These are phyloP conservation scores for Cydia fagiglandana DNA, from an alignment of 1,140 invertebrate species.

Conservation along the genomic window DNA sequence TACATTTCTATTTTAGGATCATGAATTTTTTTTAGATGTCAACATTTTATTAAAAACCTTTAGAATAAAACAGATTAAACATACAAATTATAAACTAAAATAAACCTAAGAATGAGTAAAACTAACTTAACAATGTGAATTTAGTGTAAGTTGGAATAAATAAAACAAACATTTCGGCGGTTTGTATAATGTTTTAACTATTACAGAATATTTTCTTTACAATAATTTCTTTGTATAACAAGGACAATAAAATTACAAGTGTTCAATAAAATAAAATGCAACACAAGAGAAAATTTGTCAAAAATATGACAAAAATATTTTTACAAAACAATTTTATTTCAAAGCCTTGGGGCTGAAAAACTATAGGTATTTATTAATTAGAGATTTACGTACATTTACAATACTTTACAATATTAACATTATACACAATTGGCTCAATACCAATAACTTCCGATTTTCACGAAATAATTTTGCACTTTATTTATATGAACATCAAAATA, in stretches of 20 bases:
- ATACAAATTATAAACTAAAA: too few species aligned
- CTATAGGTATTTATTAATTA: conserved; percentile 20
- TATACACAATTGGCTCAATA: conserved; percentile 24
- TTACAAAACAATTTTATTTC: conserved; percentile 40
- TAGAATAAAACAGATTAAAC: too few species aligned
- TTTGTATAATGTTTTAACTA: conserved; percentile 65
- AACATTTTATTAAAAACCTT: too few species aligned
- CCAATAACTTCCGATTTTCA: conserved; percentile 1
- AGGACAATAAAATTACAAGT: conserved; percentile 53
- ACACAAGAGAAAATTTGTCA: conserved; percentile 47
- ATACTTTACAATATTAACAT: conserved; percentile 40
- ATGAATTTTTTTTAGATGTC: too few species aligned
- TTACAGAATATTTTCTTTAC: conserved; percentile 65
- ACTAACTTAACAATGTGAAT: too few species aligned
- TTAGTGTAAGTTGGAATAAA: conserved; percentile 16
- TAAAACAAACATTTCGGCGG: conserved; percentile 60
- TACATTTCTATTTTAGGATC: too few species aligned
- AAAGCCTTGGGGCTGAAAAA: conserved; percentile 31
- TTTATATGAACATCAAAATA: conserved; percentile 54
- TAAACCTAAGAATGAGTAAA: too few species aligned
- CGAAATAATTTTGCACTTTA: conserved; percentile 54
- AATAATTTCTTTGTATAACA: conserved; percentile 69
- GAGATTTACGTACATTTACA: conserved; percentile 36
- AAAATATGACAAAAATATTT: conserved; percentile 44
- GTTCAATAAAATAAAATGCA: conserved; percentile 74